Conservation (phyloP, 2,888 invertebrate species). For the Eupithecia exiguata region DNA sequence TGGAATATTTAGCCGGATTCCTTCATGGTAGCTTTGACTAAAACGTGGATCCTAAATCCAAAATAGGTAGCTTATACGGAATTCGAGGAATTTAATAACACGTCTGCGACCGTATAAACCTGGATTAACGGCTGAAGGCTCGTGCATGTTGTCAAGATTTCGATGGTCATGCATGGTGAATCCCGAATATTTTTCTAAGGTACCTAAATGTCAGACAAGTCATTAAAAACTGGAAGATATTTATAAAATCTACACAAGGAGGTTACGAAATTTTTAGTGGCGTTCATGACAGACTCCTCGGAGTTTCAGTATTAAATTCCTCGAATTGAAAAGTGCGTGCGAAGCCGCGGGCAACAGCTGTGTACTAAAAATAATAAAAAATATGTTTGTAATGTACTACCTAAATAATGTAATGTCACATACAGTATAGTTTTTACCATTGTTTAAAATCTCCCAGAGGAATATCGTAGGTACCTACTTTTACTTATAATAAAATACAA, state of each 20-base stretch:
- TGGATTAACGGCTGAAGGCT: slow-evolving; percentile 1
- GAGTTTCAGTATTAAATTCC: background rate
- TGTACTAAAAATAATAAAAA: too few species aligned
- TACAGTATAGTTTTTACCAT: too few species aligned
- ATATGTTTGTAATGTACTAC: too few species aligned
- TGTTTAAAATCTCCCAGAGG: too few species aligned
- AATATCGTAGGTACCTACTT: too few species aligned
- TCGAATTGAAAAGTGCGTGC: too few species aligned
- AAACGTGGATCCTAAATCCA: slow-evolving; percentile 47
- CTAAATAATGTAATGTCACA: too few species aligned
- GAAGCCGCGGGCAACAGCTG: too few species aligned
- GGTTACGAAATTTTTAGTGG: background rate
- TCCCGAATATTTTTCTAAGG: background rate
- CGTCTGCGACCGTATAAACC: slow-evolving; percentile 32
- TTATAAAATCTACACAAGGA: background rate
- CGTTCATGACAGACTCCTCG: background rate
- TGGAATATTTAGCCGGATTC: slow-evolving; percentile 47
- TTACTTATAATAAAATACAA: too few species aligned
- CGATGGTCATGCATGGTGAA: background rate
- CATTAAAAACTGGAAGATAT: background rate
- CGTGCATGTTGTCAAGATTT: background rate
- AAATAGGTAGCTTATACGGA: slow-evolving; percentile 31
- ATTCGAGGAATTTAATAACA: slow-evolving; percentile 59
- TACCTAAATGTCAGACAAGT: background rate
- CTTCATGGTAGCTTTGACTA: slow-evolving; percentile 54